phyloP scores from a whole-genome alignment of 2,797 vertebrate species.

The Babyrousa celebensis region DNA sequence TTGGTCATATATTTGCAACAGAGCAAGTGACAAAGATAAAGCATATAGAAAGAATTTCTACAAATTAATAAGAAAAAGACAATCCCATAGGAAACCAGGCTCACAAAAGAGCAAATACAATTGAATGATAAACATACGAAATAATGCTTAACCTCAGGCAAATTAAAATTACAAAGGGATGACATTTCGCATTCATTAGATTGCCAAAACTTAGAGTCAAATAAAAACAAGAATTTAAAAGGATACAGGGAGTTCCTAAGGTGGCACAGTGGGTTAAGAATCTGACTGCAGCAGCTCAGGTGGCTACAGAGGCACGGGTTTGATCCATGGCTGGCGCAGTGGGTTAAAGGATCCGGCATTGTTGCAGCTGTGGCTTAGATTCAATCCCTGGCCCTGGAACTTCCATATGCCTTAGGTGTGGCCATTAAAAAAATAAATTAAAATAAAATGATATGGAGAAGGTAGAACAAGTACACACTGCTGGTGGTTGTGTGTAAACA shows the following conservation, averaged over 20 bases:
- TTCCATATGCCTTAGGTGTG: too few species aligned
- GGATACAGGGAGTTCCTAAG: too few species aligned
- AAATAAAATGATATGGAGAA: neutral
- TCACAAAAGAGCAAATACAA: constrained; percentile 9
- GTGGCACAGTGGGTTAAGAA: too few species aligned
- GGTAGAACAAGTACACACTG: neutral
- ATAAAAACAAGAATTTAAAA: constrained; percentile 23
- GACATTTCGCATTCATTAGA: neutral
- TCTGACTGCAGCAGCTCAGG: too few species aligned
- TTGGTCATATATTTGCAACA: neutral
- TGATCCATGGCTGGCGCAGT: too few species aligned
- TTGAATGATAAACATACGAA: neutral
- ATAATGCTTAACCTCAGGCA: neutral
- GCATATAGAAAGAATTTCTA: neutral
- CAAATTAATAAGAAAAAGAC: constrained; percentile 26
- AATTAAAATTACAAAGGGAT: neutral
- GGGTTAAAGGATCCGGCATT: too few species aligned
- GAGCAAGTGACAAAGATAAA: neutral
- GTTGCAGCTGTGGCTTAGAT: too few species aligned
- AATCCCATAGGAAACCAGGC: neutral
- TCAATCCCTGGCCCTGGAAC: too few species aligned
- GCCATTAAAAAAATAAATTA: neutral
- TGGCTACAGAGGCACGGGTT: too few species aligned
- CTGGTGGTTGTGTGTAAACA: neutral
- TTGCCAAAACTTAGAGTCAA: neutral